A percentile compares a stretch with the other conserved stretches of the same genome.
These are phyloP conservation scores for Perca fluviatilis DNA, from an alignment of 2,113 vertebrate species.

Conservation along the genomic window DNA sequence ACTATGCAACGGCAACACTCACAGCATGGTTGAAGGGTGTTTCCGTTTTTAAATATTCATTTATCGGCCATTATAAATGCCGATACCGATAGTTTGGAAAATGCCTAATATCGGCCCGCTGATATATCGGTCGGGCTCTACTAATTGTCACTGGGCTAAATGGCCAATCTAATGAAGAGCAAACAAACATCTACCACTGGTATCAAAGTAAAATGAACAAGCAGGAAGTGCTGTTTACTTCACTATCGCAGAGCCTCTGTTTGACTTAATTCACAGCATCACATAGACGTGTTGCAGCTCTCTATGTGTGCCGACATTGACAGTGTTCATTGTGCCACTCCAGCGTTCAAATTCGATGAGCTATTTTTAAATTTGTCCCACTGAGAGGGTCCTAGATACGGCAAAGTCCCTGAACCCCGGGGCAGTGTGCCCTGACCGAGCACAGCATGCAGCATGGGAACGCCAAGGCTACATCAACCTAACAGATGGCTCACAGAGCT, in stretches of 20 bases:
- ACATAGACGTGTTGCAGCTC: slow-evolving; percentile 4
- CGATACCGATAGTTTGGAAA: too few species aligned
- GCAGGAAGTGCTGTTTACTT: not conserved
- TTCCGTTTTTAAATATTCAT: too few species aligned
- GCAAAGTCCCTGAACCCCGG: slow-evolving; percentile 49
- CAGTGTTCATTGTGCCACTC: slow-evolving; percentile 38
- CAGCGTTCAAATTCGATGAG: slow-evolving; percentile 52
- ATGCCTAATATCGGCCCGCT: too few species aligned
- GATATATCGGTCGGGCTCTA: not conserved
- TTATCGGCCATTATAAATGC: too few species aligned
- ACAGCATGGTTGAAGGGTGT: too few species aligned
- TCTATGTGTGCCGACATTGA: slow-evolving; percentile 7
- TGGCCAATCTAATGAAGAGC: not conserved
- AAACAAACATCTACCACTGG: slow-evolving; percentile 1
- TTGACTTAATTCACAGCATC: not conserved
- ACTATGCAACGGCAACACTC: too few species aligned
- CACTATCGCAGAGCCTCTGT: not conserved
- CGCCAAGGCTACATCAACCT: slow-evolving; percentile 13
- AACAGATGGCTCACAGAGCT: slow-evolving; percentile 57
- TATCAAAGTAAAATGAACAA: not conserved
- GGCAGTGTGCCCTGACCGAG: slow-evolving; percentile 51
- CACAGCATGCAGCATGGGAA: slow-evolving; percentile 16
- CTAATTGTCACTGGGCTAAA: slow-evolving; percentile 26
- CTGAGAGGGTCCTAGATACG: slow-evolving; percentile 73
- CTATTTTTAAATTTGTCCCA: slow-evolving; percentile 76